Evolutionary conservation across 2,113 vertebrate species (phyloP).

Genomic region (Maccullochella peelii): DNA sequence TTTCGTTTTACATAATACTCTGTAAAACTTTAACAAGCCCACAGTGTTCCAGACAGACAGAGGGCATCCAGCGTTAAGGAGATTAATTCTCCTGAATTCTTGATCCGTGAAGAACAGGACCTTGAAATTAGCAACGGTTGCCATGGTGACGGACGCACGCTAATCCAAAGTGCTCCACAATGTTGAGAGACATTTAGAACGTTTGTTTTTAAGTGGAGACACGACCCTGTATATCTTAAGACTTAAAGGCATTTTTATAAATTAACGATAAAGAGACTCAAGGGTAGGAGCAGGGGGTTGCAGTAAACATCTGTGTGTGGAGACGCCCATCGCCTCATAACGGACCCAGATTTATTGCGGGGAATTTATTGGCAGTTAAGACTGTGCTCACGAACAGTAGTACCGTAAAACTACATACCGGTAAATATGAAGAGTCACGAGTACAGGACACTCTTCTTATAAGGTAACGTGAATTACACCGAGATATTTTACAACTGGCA

Average conservation of each 20-base stretch:
- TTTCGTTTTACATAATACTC: slow-evolving; percentile 8
- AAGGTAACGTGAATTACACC: slow-evolving; percentile 16
- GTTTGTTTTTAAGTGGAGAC: slow-evolving; percentile 34
- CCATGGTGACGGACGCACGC: slow-evolving; percentile 58
- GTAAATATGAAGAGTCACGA: neutral
- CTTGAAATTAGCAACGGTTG: slow-evolving; percentile 48
- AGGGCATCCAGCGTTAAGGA: slow-evolving; percentile 35
- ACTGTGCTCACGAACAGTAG: neutral
- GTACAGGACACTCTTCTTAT: neutral
- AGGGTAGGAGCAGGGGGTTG: neutral
- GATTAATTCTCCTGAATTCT: slow-evolving; percentile 35
- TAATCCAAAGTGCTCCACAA: neutral
- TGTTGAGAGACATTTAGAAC: slow-evolving; percentile 29
- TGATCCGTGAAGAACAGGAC: slow-evolving; percentile 48
- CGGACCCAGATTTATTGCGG: slow-evolving; percentile 33
- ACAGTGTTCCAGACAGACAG: neutral
- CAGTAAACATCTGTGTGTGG: slow-evolving; percentile 6
- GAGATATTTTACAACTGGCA: neutral
- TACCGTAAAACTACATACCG: neutral
- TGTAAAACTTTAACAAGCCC: slow-evolving; percentile 37
- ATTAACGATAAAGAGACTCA: neutral
- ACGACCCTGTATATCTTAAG: neutral
- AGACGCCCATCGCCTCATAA: slow-evolving; percentile 16
- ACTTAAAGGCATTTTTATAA: neutral
- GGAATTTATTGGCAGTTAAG: slow-evolving; percentile 14